Base-by-base conservation (phyloP, 2,113 vertebrate species). In the Mus pahari region DNA sequence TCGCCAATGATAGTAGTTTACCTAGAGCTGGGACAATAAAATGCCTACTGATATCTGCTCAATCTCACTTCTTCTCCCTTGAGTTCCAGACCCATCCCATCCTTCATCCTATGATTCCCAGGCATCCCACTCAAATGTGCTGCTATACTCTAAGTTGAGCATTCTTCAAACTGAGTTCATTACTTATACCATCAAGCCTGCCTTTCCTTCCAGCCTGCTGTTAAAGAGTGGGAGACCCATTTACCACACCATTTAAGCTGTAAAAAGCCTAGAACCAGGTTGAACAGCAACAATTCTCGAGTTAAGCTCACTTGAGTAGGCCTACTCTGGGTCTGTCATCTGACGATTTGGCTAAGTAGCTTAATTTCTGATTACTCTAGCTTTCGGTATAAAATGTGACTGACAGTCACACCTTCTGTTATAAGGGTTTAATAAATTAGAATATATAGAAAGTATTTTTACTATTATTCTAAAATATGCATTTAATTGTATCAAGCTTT, bases 401-500 rank as follows among this genome's bases (percentile, higher is more conserved):
- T 84, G 28, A 92, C 45, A 93, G 36, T n/a, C 70, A 39, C 9
- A 55, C 31, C 42, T 96, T 45, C 70, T 90, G 12, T 88, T 83
- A 48, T 62, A 89, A 79, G 62, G 31, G 58, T 39, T 74, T 7
- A 92, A 24, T 42, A 89, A 64, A 50, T 75, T 26, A 88, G 45
- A 33, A 50, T 26, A 55, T 55, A 55, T 55, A 33, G 64, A 68
- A 82, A 64, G 42, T 58, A 5, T 31, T 92, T 84, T 39, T 28
- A 8, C 5, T 39, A 64, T 64, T 96, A 11, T 71, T 33, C 64
- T 64, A 92, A 74, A 48, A 53, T n/a, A 53, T 53, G 45, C 68
- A 42, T 89, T 89, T 73, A 89, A 79, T 60, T 22, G 88, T 73
- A 92, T 50, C 50, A 60, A 42, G 70, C 8, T 94, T 96, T 90